phyloP scores from a whole-genome alignment of 2,797 vertebrate species.

The Pempheris klunzingeri region DNA sequence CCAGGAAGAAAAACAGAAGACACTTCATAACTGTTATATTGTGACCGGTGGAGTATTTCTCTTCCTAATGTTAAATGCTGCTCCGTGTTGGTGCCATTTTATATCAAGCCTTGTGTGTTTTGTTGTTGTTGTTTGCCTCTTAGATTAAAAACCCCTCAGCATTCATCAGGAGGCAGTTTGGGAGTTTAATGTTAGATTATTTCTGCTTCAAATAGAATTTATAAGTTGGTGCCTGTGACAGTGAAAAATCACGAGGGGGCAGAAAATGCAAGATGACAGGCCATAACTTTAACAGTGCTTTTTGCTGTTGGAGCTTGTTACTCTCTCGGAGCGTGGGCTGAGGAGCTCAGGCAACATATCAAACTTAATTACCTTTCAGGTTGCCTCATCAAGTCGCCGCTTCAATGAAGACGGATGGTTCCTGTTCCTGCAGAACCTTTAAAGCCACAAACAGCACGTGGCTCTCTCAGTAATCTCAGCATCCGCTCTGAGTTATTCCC shows the following conservation, averaged over 20 bases:
- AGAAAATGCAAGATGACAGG: constrained; percentile 79
- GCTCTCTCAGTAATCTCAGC: constrained; percentile 72
- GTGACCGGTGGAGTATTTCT: neutral
- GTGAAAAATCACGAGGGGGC: constrained; percentile 71
- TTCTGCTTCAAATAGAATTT: constrained; percentile 73
- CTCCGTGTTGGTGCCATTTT: neutral
- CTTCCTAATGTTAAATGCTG: neutral
- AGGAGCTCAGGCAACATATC: constrained; percentile 83
- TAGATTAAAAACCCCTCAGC: constrained; percentile 8
- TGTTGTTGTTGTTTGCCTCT: neutral
- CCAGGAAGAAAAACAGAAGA: neutral
- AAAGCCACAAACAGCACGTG: constrained; percentile 77
- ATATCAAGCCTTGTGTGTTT: constrained; percentile 9
- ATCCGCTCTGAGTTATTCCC: constrained; percentile 69
- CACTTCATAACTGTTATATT: neutral
- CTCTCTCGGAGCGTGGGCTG: constrained; percentile 76
- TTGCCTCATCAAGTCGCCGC: constrained; percentile 85
- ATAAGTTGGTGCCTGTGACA: constrained; percentile 69
- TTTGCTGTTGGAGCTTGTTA: constrained; percentile 84
- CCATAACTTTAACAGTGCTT: constrained; percentile 81
- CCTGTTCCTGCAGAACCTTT: constrained; percentile 72
- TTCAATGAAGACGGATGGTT: constrained; percentile 85
- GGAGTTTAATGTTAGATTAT: constrained; percentile 58
- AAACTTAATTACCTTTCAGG: constrained; percentile 88
- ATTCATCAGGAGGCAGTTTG: constrained; percentile 31